These are phyloP conservation scores for Solenodon paradoxus DNA, from an alignment of 2,113 vertebrate species.

Conservation along the genomic window DNA sequence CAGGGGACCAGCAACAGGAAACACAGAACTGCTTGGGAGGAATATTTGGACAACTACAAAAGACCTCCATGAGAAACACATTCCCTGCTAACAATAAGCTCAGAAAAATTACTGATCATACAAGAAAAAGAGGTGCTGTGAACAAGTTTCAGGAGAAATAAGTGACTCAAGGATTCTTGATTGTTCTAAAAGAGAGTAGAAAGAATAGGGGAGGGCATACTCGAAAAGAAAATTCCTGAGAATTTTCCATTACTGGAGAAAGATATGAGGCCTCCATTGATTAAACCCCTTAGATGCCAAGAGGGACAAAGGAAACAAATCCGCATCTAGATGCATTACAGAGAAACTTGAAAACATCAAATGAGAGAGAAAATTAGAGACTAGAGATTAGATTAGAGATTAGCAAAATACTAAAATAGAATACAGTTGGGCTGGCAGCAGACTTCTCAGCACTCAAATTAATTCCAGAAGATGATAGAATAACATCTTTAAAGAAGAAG, in stretches of 20 bases:
- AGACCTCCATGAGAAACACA: neutral
- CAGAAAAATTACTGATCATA: neutral
- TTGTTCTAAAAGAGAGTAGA: neutral
- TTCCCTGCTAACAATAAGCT: neutral
- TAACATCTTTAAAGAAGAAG: neutral
- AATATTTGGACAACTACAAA: neutral
- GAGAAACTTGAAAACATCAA: neutral
- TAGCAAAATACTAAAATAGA: neutral
- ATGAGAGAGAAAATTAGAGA: slow-evolving; percentile 16
- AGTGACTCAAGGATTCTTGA: neutral
- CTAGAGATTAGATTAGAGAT: no score
- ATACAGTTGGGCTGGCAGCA: neutral
- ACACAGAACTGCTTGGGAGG: neutral
- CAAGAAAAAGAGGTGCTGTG: neutral
- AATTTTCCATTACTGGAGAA: neutral
- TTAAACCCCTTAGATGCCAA: neutral
- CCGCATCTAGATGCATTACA: neutral
- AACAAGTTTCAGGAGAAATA: neutral
- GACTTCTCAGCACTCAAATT: slow-evolving; percentile 16
- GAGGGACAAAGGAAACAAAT: slow-evolving; percentile 5
- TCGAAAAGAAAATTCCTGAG: neutral
- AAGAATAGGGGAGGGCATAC: neutral
- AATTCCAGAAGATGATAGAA: slow-evolving; percentile 36
- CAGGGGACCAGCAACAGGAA: neutral
- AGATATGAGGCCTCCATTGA: neutral